Conservation (phyloP, 2,888 invertebrate species). For the Leptopilina drosophilae region DNA sequence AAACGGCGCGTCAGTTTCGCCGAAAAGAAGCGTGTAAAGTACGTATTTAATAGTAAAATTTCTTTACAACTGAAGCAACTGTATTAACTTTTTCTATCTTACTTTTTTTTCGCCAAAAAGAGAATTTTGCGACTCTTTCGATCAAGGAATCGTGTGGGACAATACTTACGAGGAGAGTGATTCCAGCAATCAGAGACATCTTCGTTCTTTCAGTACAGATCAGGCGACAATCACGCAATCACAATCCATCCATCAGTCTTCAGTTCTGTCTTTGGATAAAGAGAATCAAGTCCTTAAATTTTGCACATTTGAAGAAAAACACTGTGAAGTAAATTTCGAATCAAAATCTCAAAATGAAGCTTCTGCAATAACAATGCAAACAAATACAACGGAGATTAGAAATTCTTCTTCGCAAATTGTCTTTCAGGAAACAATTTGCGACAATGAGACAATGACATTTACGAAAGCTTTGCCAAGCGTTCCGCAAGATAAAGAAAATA, state of each 20-base stretch:
- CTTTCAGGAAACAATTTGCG: not conserved
- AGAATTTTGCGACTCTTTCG: constrained; percentile 70
- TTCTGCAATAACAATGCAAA: not conserved
- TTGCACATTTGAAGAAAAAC: not conserved
- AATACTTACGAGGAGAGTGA: constrained; percentile 72
- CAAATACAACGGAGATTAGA: too few relatives aligned
- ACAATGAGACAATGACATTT: constrained; percentile 24
- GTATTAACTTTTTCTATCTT: constrained; percentile 29
- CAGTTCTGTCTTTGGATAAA: not conserved
- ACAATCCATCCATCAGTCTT: not conserved
- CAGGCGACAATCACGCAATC: constrained; percentile 14
- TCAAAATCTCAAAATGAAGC: not conserved
- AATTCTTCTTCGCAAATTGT: not conserved
- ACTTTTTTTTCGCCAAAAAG: constrained; percentile 57
- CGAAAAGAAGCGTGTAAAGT: constrained; percentile 72
- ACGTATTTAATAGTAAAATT: constrained; percentile 42
- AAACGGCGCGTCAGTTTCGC: constrained; percentile 73
- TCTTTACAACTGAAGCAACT: not conserved
- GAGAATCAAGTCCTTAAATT: not conserved
- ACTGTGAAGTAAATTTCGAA: not conserved
- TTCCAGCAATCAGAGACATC: constrained; percentile 51
- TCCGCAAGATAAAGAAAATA: constrained; percentile 53
- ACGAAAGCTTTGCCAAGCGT: constrained; percentile 34
- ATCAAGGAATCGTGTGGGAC: constrained; percentile 71
- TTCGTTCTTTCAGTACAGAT: not conserved